Evolutionary conservation across 2,113 vertebrate species (phyloP), one percentile per base, ranked within the genome.

Genomic region (Onychorhynchus coronatus): DNA sequence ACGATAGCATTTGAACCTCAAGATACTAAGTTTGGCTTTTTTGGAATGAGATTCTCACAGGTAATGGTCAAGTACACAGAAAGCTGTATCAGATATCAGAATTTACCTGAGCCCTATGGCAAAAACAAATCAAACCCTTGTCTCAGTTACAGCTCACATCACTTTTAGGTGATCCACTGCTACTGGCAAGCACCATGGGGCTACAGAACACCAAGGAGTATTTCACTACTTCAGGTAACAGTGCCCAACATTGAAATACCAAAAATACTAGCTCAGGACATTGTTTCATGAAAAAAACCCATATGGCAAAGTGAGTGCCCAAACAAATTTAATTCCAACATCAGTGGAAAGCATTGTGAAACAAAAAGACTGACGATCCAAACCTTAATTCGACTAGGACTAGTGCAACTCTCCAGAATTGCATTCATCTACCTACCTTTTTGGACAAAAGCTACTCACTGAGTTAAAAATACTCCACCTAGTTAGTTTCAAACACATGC

Each of bases 271-370:
- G 16, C 25, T 46, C 18, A 56, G 46, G 50, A 67, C 66, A 68
- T 4, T 1, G 1, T 42, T 49, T 44, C 8, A 66, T 39, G 2
- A 49, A 47, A 41, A 37, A 28, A 8, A 9, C 10, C 4, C 15
- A 42, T 3, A 46, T 0, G 1, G n/a, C 27, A 50, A 74, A 68
- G 18, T 1, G 1, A 75, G 14, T 17, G 7, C 20, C 23, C 31
- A 66, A 66, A 53, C 20, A 27, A 61, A 55, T 66, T 67, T 3
- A 30, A 67, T 27, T 55, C 27, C 35, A 53, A 37, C 27, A 77
- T 55, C 35, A 62, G 18, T 8, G 21, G 31, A 67, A 93, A 61
- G 20, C 58, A 71, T 2, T n/a, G 23, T 39, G 52, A 89, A 81
- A 75, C n/a, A 63, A 59, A 27, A 33, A 61, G 28, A 44, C 30